Conservation (phyloP, 1,140 invertebrate species). For the Diorhabda carinulata region DNA sequence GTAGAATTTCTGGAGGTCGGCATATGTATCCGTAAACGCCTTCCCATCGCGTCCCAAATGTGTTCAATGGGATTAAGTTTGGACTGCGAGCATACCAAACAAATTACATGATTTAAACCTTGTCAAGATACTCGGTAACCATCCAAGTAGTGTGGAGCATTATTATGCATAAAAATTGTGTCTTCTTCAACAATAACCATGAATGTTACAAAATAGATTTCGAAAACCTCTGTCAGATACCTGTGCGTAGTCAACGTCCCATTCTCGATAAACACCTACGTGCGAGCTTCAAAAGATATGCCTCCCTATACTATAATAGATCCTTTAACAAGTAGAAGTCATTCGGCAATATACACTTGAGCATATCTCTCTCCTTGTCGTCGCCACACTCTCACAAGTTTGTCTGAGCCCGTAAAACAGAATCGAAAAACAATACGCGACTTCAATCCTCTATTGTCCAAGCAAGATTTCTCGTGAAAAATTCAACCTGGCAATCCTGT, state of each 20-base stretch:
- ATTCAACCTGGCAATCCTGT: neutral
- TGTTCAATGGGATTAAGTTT: neutral
- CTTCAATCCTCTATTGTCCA: neutral
- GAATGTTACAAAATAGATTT: neutral
- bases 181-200: neutral
- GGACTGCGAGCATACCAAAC: neutral
- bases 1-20: neutral
- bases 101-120: neutral
- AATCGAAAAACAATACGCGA: neutral
- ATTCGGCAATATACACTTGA: neutral
- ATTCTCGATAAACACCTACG: neutral
- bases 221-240: neutral
- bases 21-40: neutral
- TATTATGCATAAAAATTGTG: no score
- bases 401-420: neutral
- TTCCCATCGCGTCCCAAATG: neutral
- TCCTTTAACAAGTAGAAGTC: neutral
- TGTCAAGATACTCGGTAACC: neutral
- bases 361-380: neutral
- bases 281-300: neutral
- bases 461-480: neutral
- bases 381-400: neutral
- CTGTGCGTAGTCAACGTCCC: neutral
- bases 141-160: neutral
- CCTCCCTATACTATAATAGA: neutral